These are phyloP conservation scores for Tipula unca DNA, from an alignment of 2,888 invertebrate species.

Conservation along the genomic window DNA sequence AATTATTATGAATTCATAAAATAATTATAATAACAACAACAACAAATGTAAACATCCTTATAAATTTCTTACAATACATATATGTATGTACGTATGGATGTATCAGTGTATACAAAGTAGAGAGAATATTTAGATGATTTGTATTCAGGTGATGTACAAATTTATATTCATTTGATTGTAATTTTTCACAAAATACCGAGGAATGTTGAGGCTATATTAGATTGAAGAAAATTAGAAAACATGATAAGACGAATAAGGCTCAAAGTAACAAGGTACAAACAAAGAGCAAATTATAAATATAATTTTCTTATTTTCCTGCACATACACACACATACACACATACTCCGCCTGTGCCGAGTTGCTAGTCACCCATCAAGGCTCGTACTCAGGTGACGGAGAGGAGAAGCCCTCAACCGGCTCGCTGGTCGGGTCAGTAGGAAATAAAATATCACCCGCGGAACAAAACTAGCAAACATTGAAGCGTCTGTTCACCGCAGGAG, in stretches of 20 bases:
- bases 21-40: background rate
- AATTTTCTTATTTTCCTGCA: too few relatives aligned
- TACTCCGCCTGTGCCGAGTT: too few relatives aligned
- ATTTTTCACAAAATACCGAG: background rate
- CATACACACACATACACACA: too few relatives aligned
- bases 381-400: too few relatives aligned
- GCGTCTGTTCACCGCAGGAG: too few relatives aligned
- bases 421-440: too few relatives aligned
- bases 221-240: background rate
- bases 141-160: background rate
- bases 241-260: background rate
- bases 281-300: background rate
- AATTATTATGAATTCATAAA: background rate
- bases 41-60: background rate
- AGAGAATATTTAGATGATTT: background rate
- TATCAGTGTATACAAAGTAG: background rate
- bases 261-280: background rate
- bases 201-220: background rate
- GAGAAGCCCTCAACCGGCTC: too few relatives aligned
- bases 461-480: too few relatives aligned
- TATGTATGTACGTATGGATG: too few relatives aligned
- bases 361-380: too few relatives aligned
- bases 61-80: background rate
- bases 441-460: too few relatives aligned
- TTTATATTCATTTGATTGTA: background rate